Conservation (phyloP, 2,113 vertebrate genomes). For the Riparia riparia region DNA sequence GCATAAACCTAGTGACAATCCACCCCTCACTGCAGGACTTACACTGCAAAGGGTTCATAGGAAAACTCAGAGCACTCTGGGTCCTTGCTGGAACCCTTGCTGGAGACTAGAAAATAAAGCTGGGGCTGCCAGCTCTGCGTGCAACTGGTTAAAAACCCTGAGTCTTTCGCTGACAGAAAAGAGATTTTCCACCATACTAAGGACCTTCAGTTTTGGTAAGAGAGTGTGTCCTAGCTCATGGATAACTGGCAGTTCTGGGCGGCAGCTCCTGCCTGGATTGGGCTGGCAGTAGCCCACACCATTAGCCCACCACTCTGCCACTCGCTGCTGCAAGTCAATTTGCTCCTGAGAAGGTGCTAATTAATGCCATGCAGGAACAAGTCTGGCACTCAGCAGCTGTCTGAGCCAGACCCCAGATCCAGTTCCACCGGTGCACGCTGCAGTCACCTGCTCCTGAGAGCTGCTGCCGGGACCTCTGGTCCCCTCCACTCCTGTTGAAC, state of each 20-base stretch:
- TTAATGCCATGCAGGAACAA: neutral
- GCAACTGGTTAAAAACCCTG: neutral
- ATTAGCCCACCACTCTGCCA: neutral
- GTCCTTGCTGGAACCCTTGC: neutral
- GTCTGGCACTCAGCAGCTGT: neutral
- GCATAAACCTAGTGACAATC: neutral
- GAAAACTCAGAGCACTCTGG: neutral
- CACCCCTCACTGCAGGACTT: neutral
- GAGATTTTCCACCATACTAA: neutral
- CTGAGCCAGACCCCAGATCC: neutral
- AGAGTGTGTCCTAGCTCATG: neutral
- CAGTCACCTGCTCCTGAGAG: neutral
- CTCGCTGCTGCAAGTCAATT: neutral
- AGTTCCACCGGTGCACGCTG: neutral
- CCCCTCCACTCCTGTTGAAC: neutral
- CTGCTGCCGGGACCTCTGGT: neutral
- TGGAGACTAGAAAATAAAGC: neutral
- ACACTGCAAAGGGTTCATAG: neutral
- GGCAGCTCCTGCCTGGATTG: neutral
- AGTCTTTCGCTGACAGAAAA: neutral
- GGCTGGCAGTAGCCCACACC: neutral
- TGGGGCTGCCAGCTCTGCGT: neutral
- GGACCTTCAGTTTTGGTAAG: neutral
- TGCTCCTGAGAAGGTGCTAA: conserved; percentile 28
- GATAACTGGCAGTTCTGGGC: neutral